Evolutionary conservation across 1,140 invertebrate species (phyloP), one percentile per base, ranked within the genome.

Genomic region (Ephestia elutella): DNA sequence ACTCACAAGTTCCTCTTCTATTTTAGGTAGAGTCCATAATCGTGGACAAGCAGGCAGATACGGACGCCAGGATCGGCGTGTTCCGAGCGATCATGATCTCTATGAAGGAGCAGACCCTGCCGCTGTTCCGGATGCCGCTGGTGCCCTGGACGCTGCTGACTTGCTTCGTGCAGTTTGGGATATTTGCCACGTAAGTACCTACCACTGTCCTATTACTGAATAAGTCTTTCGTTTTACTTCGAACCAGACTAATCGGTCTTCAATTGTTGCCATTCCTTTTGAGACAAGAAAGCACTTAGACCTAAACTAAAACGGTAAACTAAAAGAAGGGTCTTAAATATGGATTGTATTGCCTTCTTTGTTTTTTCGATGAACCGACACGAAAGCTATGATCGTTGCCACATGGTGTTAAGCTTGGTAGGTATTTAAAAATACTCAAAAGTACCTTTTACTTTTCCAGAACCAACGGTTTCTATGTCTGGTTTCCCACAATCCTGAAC

Each of bases 401-500:
- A n/a, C n/a, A n/a, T n/a, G n/a, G n/a, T n/a, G n/a, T n/a, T n/a
- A n/a, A n/a, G n/a, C n/a, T n/a, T n/a, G n/a, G n/a, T n/a, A n/a
- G n/a, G n/a, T n/a, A 32, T 32, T 10, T 1, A 32, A 32, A 11
- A 32, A 4, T 2, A 1, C 9, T 4, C 9, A 32, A 32, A 32
- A 7, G 30, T 7, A 10, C 3, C 4, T 10, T 15, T 62, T 62
- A 49, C 21, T 58, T 81, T 77, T n/a, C 68, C 69, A 89, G 87
- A 5, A 87, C 88, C 0, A 89, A 89, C 59, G 90, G 90, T 0
- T 85, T 90, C 63, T 89, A 90, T 60, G 77, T 91, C 5, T 91
- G 89, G 88, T 90, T 90, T 60, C 89, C 90, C 0, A 82, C 89
- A 0, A 90, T 91, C 60, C 60, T 91, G 8, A 90, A 90, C 73